Conservation (phyloP, 2,888 invertebrate species). For the Alviniconcha strummeri region DNA sequence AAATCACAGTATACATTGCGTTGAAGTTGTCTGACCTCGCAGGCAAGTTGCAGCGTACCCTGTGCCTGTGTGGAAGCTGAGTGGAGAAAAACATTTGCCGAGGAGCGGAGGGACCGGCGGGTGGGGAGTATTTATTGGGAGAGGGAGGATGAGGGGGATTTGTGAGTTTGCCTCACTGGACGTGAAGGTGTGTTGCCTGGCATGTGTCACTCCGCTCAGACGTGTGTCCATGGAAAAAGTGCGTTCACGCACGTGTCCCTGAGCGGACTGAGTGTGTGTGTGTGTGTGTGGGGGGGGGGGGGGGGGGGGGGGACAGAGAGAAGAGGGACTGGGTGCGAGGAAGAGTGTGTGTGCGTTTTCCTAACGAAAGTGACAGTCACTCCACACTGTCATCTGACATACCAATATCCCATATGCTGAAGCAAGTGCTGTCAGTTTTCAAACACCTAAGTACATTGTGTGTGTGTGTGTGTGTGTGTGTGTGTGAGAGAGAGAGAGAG, state of each 20-base stretch:
- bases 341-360: neutral
- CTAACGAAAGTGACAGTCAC: no score
- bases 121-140: neutral
- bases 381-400: neutral
- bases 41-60: neutral
- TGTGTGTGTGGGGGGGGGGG: no score
- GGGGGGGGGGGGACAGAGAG: no score
- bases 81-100: no score
- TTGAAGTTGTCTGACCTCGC: neutral
- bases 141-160: slow-evolving; percentile 4
- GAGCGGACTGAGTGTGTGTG: neutral
- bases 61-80: no score
- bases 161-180: neutral
- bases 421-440: no score
- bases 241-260: neutral
- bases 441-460: neutral
- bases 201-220: neutral
- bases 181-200: neutral
- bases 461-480: no score
- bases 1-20: no score
- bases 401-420: no score
- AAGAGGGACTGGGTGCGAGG: neutral
- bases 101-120: no score
- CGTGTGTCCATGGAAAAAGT: no score
- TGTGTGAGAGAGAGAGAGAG: no score